Evolutionary conservation across 2,888 invertebrate species (phyloP).

Genomic region (Achlya flavicornis): DNA sequence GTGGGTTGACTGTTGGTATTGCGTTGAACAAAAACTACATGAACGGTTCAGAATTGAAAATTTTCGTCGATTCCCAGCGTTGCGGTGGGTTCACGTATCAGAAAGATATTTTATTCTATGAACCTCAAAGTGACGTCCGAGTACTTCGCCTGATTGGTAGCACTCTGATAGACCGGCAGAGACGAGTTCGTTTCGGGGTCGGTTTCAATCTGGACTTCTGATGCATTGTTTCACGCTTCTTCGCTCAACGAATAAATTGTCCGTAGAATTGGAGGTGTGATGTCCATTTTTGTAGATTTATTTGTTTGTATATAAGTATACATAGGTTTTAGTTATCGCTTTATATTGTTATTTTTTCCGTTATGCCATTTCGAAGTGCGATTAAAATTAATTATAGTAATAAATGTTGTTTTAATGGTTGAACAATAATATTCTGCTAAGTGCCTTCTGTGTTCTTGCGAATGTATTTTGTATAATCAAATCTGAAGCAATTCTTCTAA

Average conservation of each 20-base stretch:
- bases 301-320: slow-evolving; percentile 82
- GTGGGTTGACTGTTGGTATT: slow-evolving; percentile 59
- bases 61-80: slow-evolving; percentile 73
- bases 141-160: slow-evolving; percentile 66
- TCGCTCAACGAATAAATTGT: slow-evolving; percentile 30
- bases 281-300: slow-evolving; percentile 67
- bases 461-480: too few species aligned
- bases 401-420: slow-evolving; percentile 18
- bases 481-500: too few species aligned
- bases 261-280: slow-evolving; percentile 26
- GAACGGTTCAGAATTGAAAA: slow-evolving; percentile 69
- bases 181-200: slow-evolving; percentile 68
- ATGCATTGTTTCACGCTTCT: slow-evolving; percentile 25
- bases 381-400: slow-evolving; percentile 53
- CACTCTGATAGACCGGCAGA: slow-evolving; percentile 69
- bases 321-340: slow-evolving; percentile 79
- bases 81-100: slow-evolving; percentile 75
- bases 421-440: not conserved
- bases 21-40: slow-evolving; percentile 67
- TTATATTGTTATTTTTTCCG: slow-evolving; percentile 60
- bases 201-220: slow-evolving; percentile 76
- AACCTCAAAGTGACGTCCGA: slow-evolving; percentile 61
- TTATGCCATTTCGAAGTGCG: slow-evolving; percentile 59
- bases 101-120: slow-evolving; percentile 68
- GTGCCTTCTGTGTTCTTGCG: not conserved